phyloP scores from a whole-genome alignment of 2,888 invertebrate species.

The Leucophenga montana region DNA sequence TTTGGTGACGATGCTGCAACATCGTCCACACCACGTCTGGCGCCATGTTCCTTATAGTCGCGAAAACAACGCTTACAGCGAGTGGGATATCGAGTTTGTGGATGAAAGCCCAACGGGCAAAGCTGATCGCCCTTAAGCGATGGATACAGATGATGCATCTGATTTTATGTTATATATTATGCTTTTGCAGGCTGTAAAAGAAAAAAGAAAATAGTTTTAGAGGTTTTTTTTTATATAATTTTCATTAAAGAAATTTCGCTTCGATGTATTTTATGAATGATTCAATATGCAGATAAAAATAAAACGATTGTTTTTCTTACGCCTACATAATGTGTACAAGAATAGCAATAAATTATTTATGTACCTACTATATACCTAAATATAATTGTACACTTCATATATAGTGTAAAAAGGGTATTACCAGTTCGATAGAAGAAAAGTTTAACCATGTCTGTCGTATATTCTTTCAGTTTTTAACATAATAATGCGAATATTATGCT shows the following conservation, averaged over 20 bases:
- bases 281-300: background rate
- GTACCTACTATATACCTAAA: too few species aligned
- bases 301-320: too few species aligned
- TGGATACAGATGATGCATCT: constrained; percentile 74
- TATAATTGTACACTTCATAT: too few species aligned
- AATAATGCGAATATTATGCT: too few species aligned
- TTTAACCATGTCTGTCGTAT: too few species aligned
- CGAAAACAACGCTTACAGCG: constrained; percentile 94
- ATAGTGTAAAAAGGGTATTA: too few species aligned
- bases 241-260: too few species aligned
- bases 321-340: too few species aligned
- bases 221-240: too few species aligned
- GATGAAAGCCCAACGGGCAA: constrained; percentile 94
- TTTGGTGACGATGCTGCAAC: constrained; percentile 87
- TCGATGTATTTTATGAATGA: constrained; percentile 17
- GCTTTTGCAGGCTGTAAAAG: background rate
- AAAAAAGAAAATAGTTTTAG: background rate
- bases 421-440: background rate
- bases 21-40: constrained; percentile 81
- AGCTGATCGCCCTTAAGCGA: constrained; percentile 86
- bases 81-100: constrained; percentile 94
- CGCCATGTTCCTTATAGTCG: constrained; percentile 92
- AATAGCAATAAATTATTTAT: too few species aligned
- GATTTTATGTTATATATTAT: constrained; percentile 38
- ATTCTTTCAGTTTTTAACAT: too few species aligned